Base-by-base conservation (phyloP, 1,140 invertebrate genomes). In the Venustaconcha ellipsiformis region DNA sequence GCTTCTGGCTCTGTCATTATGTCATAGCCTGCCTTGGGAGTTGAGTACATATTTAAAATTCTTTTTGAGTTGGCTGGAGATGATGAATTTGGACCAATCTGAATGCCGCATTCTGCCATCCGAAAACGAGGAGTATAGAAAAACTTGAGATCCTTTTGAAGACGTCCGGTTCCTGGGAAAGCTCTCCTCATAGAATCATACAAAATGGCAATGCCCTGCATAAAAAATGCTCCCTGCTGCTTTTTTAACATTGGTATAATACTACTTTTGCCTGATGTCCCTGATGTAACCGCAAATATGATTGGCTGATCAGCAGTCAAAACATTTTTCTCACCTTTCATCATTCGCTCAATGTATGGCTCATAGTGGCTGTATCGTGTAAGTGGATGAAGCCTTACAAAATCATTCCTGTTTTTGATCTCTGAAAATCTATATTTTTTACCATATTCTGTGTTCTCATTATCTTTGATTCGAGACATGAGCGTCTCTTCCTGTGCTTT, bases 201-300 rank as follows among this genome's bases (percentile, higher is more conserved):
- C 4, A 85, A 63, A 11, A 88, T 75, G 18, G 84, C 72, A 14
- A 89, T 83, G 26, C 87, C 88, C 30, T 88, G 80, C 1, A 84
- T 69, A 66, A 89, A 88, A 74, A 89, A 89, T 2, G 80, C 17
- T n/a, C 67, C 58, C 57, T 79, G 79, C 67, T 88, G 87, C 64
- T 80, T 82, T 26, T 72, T 76, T 1, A 84, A 70, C 83, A 86
- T 87, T 23, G 88, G 88, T 20, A 89, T 67, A 15, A 87, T 79
- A 57, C 84, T 84, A 58, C 83, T 84, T 26, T 82, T 84, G 1
- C 89, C 89, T 4, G 88, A 88, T 3, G 89, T 90, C 37, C 89
- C 89, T 62, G 89, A 90, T 5, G 89, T 90, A 5, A 88, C 86
- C 67, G 86, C 86, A 80, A 89, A 86, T 57, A 86, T 81, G 15